These are phyloP conservation scores for Peribatodes rhomboidaria DNA, from an alignment of 2,888 invertebrate species.

Conservation along the genomic window DNA sequence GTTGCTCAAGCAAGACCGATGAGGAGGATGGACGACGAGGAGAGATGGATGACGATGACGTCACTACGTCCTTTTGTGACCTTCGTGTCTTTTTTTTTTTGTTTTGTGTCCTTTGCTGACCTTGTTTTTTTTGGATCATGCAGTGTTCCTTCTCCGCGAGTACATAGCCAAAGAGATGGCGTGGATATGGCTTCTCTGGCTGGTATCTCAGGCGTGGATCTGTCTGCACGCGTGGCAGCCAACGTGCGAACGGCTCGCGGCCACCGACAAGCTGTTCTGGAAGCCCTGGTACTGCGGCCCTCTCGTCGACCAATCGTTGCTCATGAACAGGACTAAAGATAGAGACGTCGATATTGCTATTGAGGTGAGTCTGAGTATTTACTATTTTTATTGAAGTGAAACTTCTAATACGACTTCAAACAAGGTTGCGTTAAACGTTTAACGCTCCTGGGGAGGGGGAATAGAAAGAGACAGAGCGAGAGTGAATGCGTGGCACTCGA, in stretches of 20 bases:
- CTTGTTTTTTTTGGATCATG: constrained; percentile 33
- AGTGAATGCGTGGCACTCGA: no score
- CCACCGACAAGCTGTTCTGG: constrained; percentile 94
- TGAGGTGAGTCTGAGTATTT: constrained; percentile 69
- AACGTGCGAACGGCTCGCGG: constrained; percentile 92
- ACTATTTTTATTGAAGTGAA: no score
- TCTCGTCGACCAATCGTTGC: constrained; percentile 93
- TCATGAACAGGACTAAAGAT: constrained; percentile 92
- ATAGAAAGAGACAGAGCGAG: no score
- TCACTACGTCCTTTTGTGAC: no score
- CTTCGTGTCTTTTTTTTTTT: no score
- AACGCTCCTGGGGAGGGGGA: no score
- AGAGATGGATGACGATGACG: no score
- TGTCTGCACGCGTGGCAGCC: constrained; percentile 95
- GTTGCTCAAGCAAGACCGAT: no score
- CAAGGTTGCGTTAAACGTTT: no score
- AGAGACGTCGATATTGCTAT: constrained; percentile 83
- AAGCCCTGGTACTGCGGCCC: constrained; percentile 94
- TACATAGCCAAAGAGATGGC: constrained; percentile 88
- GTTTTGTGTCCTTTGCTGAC: not conserved
- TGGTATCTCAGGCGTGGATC: constrained; percentile 95
- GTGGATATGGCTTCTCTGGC: constrained; percentile 94
- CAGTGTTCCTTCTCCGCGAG: constrained; percentile 80
- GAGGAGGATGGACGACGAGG: no score
- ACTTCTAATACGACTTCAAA: no score